Evolutionary conservation across 2,113 vertebrate species (phyloP), one percentile per base, ranked within the genome.

Genomic region (Petrocephalus zakoni): DNA sequence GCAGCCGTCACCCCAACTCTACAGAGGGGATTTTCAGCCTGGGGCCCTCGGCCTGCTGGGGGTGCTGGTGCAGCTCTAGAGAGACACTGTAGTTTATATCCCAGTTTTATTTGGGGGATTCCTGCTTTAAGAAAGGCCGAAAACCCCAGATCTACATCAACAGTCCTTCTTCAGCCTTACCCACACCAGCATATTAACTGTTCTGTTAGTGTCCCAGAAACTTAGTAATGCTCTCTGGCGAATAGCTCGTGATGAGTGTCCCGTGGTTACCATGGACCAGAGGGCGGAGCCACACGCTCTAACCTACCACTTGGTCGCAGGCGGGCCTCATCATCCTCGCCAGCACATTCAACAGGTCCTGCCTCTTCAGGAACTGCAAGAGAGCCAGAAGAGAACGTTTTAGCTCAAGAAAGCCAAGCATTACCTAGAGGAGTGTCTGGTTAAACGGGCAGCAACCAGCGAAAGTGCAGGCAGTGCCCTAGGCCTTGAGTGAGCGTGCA

Each of bases 321-420:
- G 94, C 92, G 25, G 98, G 98, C 92, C 98, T 97, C 98, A 99
- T 99, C 98, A 99, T 98, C 87, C 98, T 97, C 0, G 98, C 97
- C 93, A 99, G 93, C 49, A 99, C 98, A 0, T 99, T 99, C 88
- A 99, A 94, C 87, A 99, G 96, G 93, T 99, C 98, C 93, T 99
- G 98, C 61, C 98, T 97, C 94, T 99, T 99, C 89, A 99, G 95
- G 89, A 99, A 99, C 98, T 99, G 52, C 2, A 94, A 94, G 0
- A 88, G n/a, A 86, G 55, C n/a, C 55, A 56, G 2, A 49, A 42
- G 89, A 72, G 78, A 7, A 86, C 52, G n/a, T n/a, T 85, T 85
- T n/a, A 85, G 46, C 82, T 85, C 82, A n/a, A 7, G 68, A 37
- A 75, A 21, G 29, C 22, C 1, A 29, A 37, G 34, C 68, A 75